These are phyloP conservation scores for Hyaena hyaena DNA, from an alignment of 2,113 vertebrate genomes.

Conservation along the genomic window DNA sequence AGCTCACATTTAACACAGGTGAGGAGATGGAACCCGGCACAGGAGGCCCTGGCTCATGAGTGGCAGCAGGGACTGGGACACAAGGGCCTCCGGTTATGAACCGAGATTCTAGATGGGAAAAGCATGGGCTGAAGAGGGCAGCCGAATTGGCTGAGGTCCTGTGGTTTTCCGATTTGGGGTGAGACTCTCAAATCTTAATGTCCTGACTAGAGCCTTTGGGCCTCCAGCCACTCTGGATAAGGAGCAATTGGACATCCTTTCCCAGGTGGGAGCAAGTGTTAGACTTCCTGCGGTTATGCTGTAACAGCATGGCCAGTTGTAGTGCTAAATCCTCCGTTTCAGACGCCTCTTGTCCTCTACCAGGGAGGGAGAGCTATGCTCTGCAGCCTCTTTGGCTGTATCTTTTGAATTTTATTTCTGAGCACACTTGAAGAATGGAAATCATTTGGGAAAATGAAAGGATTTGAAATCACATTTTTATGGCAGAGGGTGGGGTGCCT, in stretches of 20 bases:
- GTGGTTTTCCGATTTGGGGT: accelerated
- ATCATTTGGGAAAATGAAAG: background rate
- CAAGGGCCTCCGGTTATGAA: background rate
- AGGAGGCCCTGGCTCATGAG: background rate
- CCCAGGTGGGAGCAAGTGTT: background rate
- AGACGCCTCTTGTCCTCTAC: background rate
- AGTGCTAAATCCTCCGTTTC: background rate
- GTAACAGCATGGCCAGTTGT: background rate
- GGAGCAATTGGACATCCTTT: background rate
- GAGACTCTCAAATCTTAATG: background rate
- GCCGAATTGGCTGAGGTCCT: background rate
- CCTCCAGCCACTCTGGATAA: background rate
- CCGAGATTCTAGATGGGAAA: background rate
- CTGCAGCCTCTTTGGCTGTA: background rate
- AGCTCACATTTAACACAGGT: background rate
- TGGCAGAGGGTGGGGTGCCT: no score
- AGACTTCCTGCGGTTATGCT: background rate
- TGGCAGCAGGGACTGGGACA: no score
- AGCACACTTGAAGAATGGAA: background rate
- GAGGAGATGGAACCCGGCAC: background rate
- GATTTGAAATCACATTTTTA: background rate
- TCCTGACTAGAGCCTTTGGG: background rate
- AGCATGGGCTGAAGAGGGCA: background rate
- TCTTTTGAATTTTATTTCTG: background rate
- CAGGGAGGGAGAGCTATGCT: background rate